Evolutionary conservation across 92 coral and sea anemone species (phyloP), one percentile per base, ranked within the genome.

Genomic region (Parazoanthus darwini): DNA sequence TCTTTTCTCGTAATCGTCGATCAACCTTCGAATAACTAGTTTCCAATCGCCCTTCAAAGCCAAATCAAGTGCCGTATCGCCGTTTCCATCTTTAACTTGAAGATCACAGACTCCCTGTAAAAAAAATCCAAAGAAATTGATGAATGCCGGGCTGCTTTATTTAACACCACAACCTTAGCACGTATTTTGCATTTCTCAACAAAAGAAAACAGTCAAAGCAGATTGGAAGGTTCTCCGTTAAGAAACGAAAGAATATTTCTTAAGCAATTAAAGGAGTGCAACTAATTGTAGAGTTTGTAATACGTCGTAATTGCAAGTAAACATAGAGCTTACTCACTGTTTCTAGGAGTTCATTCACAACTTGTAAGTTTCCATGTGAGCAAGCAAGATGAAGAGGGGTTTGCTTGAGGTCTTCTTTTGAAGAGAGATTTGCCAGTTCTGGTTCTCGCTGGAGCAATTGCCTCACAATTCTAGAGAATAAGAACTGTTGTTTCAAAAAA

Each of bases 361-460:
- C 18, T 44, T 44, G 54, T 0, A 77, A 39, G 20, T 44, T 26
- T 18, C 81, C 81, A 11, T 38, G 58, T 48, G 54, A 77, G 26
- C 81, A 77, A 44, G 81, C 29, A 22, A 77, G 44, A 77, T 77
- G 81, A 77, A 77, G 81, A 6, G 81, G 33, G 43, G 54, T 77
- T 42, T 48, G 81, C 58, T 46, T 22, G 14, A 44, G 33, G 7
- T 77, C 29, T 8, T 77, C 81, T 77, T 9, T 77, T 6, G 81
- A 77, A 39, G 25, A 20, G 15, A 77, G 56, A n/a, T 77, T 44
- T 44, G 50, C 81, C 25, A 77, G 8, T n/a, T 77, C 33, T 11
- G 81, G 56, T 77, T 44, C 59, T 77, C 16, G 44, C 44, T 77
- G 81, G 58, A 77, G 56, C 33, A 77, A 59, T 59, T 42, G 81